Evolutionary conservation across 2,113 vertebrate species (phyloP).

Genomic region (Cyanocitta stelleri): DNA sequence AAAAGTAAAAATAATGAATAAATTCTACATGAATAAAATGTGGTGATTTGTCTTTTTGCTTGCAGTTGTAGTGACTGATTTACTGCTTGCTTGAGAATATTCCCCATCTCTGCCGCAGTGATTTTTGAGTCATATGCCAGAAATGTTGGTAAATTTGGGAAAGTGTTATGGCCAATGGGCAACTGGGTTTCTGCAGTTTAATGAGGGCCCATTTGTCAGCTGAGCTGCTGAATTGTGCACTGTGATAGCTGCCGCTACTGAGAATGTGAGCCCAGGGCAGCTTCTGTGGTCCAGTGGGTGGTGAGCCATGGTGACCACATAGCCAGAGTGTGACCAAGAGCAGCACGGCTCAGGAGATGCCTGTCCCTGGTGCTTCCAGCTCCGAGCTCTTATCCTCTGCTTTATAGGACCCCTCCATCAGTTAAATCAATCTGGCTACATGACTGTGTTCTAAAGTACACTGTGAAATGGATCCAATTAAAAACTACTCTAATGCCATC

Average conservation of each 20-base stretch:
- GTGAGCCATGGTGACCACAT: accelerated
- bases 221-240: neutral
- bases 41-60: neutral
- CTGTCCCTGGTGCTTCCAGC: neutral
- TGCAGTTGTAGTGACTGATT: neutral
- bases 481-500: accelerated
- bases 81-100: neutral
- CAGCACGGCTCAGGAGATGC: neutral
- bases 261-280: neutral
- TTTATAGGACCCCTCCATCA: neutral
- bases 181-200: neutral
- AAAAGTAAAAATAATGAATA: neutral
- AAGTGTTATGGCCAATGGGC: neutral
- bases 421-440: neutral
- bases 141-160: neutral
- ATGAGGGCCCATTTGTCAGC: neutral
- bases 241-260: neutral
- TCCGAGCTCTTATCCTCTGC: neutral
- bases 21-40: neutral
- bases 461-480: neutral
- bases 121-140: conserved; percentile 2
- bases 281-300: neutral
- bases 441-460: accelerated
- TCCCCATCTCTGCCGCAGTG: neutral
- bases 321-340: neutral